A percentile compares a stretch with the other conserved stretches of the same genome.
Evolutionary conservation across 2,113 vertebrate genomes (phyloP).

Genomic region (Phyllostomus hastatus): DNA sequence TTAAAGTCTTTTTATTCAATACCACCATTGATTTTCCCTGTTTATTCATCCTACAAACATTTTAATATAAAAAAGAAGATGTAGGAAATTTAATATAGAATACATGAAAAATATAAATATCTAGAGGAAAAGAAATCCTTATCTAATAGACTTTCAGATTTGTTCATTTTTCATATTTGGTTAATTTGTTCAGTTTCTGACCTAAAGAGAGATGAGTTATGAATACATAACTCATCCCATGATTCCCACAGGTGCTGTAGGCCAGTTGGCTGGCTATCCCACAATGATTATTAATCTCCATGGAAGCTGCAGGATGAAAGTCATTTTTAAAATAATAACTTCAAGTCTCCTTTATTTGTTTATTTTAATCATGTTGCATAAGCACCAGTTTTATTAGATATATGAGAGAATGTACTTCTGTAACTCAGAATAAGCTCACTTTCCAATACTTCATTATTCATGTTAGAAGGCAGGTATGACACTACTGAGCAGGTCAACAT

Average conservation of each 20-base stretch:
- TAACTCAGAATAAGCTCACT: constrained; percentile 53
- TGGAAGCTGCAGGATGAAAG: constrained; percentile 68
- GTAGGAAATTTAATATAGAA: background rate
- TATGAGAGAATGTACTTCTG: background rate
- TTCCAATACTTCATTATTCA: constrained; percentile 82
- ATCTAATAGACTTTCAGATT: constrained; percentile 51
- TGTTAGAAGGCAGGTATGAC: constrained; percentile 84
- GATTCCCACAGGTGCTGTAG: constrained; percentile 54
- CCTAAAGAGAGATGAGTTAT: constrained; percentile 69
- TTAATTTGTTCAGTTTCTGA: constrained; percentile 69
- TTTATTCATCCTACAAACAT: background rate
- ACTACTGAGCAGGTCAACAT: constrained; percentile 84
- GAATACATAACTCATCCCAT: constrained; percentile 51
- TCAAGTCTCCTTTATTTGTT: constrained; percentile 65
- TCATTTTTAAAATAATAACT: constrained; percentile 68
- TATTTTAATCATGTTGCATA: constrained; percentile 26
- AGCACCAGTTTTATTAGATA: background rate
- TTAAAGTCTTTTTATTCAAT: constrained; percentile 1
- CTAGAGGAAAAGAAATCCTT: constrained; percentile 57
- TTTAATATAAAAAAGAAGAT: background rate
- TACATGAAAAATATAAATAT: background rate
- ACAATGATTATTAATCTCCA: constrained; percentile 75
- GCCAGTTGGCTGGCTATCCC: constrained; percentile 70
- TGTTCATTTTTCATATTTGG: constrained; percentile 75
- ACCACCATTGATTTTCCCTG: background rate